Base-by-base conservation (phyloP, 2,888 invertebrate genomes). In the Ectemnius continuus region DNA sequence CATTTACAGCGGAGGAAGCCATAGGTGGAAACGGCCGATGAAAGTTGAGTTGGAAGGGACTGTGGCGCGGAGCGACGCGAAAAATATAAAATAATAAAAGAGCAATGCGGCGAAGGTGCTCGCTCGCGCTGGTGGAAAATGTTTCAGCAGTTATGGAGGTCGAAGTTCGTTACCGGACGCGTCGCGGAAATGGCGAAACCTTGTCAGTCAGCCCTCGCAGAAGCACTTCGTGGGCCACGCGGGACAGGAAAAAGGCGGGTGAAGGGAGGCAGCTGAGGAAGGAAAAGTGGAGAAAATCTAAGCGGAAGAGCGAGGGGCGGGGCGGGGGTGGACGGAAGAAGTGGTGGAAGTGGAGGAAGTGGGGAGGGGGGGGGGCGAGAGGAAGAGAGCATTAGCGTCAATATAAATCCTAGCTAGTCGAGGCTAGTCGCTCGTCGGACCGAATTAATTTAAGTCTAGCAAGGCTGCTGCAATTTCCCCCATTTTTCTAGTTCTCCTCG, bases 371-470 rank as follows among this genome's bases (percentile, higher is more conserved):
- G 57, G 14, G 23, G 47, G 26, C 26, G 59, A n/a, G 52, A 61
- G 56, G 20, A 20, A 58, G 68, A 28, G 64, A 70, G 76, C 68
- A 77, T 73, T 67, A 74, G 23, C 70, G 66, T 73, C 76, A 76
- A 82, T 77, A 81, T 81, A 77, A 77, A 81, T 73, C 82, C 71
- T 71, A 77, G 79, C 73, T 79, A 74, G 72, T 78, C 73, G 74
- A 67, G 58, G 70, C 67, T 60, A 71, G 76, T 76, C 75, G 75
- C 75, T 73, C 82, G 83, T 84, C 86, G 82, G 75, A 81, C 83
- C 80, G 85, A 87, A 87, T 87, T 87, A 86, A 86, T 87, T 87
- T 86, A 86, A 86, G 83, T 84, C 85, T 81, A 80, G 81, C 76
- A 74, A 76, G 79, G 82, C 79, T 81, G 80, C 69, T 75, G 84